Percentiles rank a stretch among this genome's conserved stretches.
phyloP scores from a whole-genome alignment of 1,140 invertebrate genomes.

The Lordiphosa stackelbergi region DNA sequence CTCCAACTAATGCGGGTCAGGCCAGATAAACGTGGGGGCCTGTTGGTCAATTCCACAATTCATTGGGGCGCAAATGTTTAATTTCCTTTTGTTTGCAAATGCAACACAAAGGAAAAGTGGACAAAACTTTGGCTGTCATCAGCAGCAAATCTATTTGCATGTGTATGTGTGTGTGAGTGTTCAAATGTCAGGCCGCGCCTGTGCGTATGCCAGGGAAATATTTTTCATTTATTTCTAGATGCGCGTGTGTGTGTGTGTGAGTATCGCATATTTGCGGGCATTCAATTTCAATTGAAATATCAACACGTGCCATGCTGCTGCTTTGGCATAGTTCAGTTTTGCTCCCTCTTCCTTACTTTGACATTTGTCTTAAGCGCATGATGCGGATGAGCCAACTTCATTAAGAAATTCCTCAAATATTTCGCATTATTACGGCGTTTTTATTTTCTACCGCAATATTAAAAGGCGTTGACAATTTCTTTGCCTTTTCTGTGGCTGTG shows the following conservation, averaged over 20 bases:
- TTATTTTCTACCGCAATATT: slow-evolving; percentile 29
- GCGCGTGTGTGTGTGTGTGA: slow-evolving; percentile 20
- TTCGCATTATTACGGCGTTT: slow-evolving; percentile 53
- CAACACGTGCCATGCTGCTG: slow-evolving; percentile 54
- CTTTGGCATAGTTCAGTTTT: slow-evolving; percentile 38
- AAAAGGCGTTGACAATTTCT: slow-evolving; percentile 21
- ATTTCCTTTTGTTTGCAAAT: slow-evolving; percentile 67
- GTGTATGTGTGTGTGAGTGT: slow-evolving; percentile 8
- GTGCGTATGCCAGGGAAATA: slow-evolving; percentile 35
- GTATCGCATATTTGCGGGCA: slow-evolving; percentile 63
- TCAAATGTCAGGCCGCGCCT: slow-evolving; percentile 55
- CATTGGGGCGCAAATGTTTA: slow-evolving; percentile 62
- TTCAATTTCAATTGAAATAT: slow-evolving; percentile 63
- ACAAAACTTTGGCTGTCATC: slow-evolving; percentile 43
- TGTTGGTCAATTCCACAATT: slow-evolving; percentile 26
- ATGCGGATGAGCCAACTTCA: slow-evolving; percentile 38
- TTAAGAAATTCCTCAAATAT: slow-evolving; percentile 70
- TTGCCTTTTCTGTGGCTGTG: background rate
- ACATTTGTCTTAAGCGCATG: slow-evolving; percentile 60
- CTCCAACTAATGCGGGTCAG: slow-evolving; percentile 38
- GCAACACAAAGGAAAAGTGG: slow-evolving; percentile 22
- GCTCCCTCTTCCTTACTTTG: slow-evolving; percentile 18
- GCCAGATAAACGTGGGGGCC: too few species aligned
- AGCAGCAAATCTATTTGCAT: slow-evolving; percentile 47
- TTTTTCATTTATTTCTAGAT: slow-evolving; percentile 27